Conservation (phyloP, 2,888 invertebrate species). For the Drosophila robusta region DNA sequence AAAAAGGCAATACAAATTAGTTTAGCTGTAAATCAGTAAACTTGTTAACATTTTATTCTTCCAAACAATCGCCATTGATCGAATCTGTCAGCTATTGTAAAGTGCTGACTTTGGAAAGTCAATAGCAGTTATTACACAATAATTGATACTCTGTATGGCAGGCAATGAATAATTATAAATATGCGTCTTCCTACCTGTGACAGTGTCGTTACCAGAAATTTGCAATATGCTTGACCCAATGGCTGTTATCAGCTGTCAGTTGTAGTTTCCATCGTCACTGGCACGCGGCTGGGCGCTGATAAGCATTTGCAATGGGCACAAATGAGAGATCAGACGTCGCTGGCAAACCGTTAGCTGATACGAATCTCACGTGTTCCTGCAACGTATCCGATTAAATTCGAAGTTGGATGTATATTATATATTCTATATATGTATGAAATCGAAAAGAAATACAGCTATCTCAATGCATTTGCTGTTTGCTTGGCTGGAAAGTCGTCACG, state of each 20-base stretch:
- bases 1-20: neutral
- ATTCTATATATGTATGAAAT: neutral
- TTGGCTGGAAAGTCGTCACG: constrained; percentile 48
- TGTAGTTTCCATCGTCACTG: constrained; percentile 40
- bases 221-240: constrained; percentile 64
- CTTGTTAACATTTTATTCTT: no score
- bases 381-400: constrained; percentile 47
- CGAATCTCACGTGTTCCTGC: constrained; percentile 67
- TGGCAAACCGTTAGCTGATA: constrained; percentile 44
- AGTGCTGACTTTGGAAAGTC: neutral
- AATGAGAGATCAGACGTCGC: constrained; percentile 44
- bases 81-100: no score
- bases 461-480: constrained; percentile 4
- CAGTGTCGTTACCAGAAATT: constrained; percentile 19
- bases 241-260: constrained; percentile 53
- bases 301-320: constrained; percentile 32
- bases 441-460: neutral
- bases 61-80: no score
- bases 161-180: neutral
- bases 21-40: neutral
- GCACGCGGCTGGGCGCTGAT: constrained; percentile 71
- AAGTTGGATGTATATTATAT: constrained; percentile 8
- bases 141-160: neutral
- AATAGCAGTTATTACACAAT: neutral
- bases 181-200: neutral